Base-by-base conservation (phyloP, 35 echinoderm and acorn worm species). In the Stichopus chloronotus region DNA sequence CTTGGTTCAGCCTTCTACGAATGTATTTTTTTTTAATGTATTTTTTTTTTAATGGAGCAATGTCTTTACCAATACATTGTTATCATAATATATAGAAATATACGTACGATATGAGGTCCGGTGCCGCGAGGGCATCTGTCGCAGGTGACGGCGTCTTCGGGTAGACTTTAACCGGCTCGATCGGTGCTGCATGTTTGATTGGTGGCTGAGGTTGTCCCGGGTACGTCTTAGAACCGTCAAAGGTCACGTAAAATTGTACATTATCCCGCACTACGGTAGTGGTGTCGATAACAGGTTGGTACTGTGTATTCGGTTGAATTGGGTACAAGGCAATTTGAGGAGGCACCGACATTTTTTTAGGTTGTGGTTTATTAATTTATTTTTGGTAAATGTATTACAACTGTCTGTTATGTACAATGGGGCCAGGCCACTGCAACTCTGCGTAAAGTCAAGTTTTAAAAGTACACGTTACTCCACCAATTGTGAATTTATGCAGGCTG, bases 51-150 rank as follows among this genome's bases (percentile, higher is more conserved):
- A 43, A 43, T 43, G 30, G 30, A 43, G 30, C 30, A 43, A 43
- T 43, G 30, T 43, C 30, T 43, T 3, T 3, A 43, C 30, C 30
- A 43, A 43, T 43, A 43, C 30, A 43, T 43, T 43, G 30, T 43
- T 43, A 43, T 1, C 30, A 43, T 43, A 43, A 43, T 43, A 43
- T 3, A 43, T 43, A 43, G 19, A 82, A 14, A 22, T 59, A 17
- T 85, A 85, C 82, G 55, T 85, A 85, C 82, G 82, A 85, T 85
- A 85, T 21, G 4, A 85, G 82, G 11, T 85, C 82, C 82, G 82
- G 82, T 85, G 82, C 82, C n/a, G 82, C 82, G 16, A 85, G 55
- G 20, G 55, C 57, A 23, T 85, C 82, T 85, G 24, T 53, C 52
- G 82, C 82, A 5, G 82, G 82, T 20, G 82, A 85, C 55, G 82